Evolutionary conservation across 2,113 vertebrate species (phyloP).

Genomic region (Sminthopsis crassicaudata): DNA sequence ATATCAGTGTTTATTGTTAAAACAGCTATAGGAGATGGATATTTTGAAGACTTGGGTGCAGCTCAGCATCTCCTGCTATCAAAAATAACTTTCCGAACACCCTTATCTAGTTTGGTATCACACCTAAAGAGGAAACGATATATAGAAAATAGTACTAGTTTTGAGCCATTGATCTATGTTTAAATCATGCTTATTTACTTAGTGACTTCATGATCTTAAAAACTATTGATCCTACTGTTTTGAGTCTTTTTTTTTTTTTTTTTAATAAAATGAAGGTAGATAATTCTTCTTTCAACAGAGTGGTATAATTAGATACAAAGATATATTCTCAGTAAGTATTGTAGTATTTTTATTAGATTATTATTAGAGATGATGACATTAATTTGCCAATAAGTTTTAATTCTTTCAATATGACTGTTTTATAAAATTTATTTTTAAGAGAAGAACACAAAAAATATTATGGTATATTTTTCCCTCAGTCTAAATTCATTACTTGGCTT

Average conservation of each 20-base stretch:
- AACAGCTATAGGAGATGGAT: neutral
- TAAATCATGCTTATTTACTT: neutral
- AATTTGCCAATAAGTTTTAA: neutral
- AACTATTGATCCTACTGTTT: neutral
- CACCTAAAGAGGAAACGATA: neutral
- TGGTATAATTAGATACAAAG: neutral
- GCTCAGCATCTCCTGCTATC: neutral
- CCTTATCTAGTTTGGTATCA: neutral
- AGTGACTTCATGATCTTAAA: neutral
- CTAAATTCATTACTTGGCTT: no score
- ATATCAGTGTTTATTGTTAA: neutral
- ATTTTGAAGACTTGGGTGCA: neutral
- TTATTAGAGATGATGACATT: neutral
- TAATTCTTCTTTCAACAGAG: neutral
- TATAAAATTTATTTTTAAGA: neutral
- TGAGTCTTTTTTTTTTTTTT: neutral
- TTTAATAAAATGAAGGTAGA: neutral
- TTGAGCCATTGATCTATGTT: neutral
- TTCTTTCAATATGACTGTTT: neutral
- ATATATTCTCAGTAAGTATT: neutral
- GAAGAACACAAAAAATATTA: no score
- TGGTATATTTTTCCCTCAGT: no score
- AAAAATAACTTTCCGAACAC: neutral
- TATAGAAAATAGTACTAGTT: neutral
- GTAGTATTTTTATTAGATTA: neutral